A percentile compares a stretch with the other conserved stretches of the same genome.
Conservation (phyloP, 2,888 invertebrate species). For the Schizaphis graminum region DNA sequence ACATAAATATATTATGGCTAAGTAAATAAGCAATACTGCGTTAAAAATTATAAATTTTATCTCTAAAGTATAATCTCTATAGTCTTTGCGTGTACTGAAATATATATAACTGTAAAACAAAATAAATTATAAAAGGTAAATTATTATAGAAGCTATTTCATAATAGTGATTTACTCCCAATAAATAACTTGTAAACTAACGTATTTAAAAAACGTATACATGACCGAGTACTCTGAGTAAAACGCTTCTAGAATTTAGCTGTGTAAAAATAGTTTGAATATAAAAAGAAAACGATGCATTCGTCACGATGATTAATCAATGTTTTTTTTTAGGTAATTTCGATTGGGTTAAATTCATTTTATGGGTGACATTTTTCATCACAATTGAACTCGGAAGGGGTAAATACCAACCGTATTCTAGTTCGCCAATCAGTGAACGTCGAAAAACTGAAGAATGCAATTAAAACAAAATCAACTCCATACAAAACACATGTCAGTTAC, state of each 20-base stretch:
- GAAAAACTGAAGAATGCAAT: constrained; percentile 26
- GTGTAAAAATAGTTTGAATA: background rate
- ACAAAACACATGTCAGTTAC: background rate
- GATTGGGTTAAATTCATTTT: background rate
- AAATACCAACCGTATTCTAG: background rate
- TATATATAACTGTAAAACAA: background rate
- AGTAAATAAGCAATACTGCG: background rate
- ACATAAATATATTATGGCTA: background rate
- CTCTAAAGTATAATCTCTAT: background rate
- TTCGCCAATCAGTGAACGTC: background rate
- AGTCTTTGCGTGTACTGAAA: background rate
- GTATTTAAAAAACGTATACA: background rate
- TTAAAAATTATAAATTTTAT: background rate
- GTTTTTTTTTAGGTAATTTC: background rate
- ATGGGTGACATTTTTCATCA: background rate
- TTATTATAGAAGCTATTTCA: background rate
- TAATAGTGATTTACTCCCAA: background rate
- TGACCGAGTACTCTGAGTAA: background rate
- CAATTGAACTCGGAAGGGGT: background rate
- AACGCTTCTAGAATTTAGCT: background rate
- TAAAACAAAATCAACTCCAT: constrained; percentile 34
- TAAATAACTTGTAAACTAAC: background rate
- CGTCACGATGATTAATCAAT: constrained; percentile 7
- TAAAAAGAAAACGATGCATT: background rate
- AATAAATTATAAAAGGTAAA: background rate